phyloP scores from a whole-genome alignment of 2,797 vertebrate genomes.

The Halcyon smyrnensis region DNA sequence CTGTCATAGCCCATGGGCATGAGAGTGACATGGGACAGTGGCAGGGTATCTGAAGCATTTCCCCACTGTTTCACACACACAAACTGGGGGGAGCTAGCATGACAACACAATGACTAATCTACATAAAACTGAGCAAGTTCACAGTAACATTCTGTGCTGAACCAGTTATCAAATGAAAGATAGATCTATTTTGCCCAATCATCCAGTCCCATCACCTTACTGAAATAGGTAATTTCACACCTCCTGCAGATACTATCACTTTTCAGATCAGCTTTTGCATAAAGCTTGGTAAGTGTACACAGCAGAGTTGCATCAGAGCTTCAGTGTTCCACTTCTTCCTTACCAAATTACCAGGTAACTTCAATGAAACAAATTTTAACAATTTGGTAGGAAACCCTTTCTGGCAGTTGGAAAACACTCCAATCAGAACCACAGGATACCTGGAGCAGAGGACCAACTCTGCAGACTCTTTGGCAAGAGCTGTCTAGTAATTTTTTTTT shows the following conservation, averaged over 20 bases:
- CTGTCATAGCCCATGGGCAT: neutral
- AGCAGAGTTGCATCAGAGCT: neutral
- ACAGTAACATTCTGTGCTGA: neutral
- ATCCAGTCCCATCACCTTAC: neutral
- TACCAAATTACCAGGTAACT: neutral
- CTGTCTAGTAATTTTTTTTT: neutral
- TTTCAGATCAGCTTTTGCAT: neutral
- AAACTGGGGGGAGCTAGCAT: neutral
- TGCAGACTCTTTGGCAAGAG: neutral
- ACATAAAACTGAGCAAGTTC: neutral
- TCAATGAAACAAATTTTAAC: neutral
- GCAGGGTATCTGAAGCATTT: neutral
- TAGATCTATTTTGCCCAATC: neutral
- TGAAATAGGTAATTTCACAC: neutral
- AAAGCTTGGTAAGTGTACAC: neutral
- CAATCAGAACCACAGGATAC: neutral
- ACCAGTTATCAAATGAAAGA: neutral
- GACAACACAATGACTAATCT: accelerated
- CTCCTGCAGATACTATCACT: neutral
- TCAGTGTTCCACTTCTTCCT: neutral
- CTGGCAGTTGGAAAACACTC: neutral
- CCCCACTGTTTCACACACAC: neutral
- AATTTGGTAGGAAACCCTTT: neutral
- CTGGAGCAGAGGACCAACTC: neutral
- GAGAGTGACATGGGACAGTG: neutral